Evolutionary conservation across 2,888 invertebrate genomes (phyloP), one percentile per base, ranked within the genome.

Genomic region (Liodrosophila aerea): DNA sequence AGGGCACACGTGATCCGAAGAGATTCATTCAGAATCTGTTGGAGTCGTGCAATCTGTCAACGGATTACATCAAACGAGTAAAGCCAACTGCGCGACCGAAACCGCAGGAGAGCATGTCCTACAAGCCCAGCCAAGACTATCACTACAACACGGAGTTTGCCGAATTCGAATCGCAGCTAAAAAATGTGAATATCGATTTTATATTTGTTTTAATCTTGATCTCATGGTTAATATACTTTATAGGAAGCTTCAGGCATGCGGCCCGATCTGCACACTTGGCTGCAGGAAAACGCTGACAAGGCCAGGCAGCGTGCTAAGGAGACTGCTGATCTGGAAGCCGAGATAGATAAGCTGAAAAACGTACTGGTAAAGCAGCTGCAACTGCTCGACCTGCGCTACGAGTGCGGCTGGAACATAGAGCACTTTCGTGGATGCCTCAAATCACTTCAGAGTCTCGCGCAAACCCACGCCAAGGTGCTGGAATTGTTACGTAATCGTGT

Each of bases 381-480:
- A 27, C 85, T 95, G 9, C 91, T 90, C 31, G 92, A 93, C 66
- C 91, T 95, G 2, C 89, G 92, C 16, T 96, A 96, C 92, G 96
- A 96, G 76, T 95, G 94, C 82, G 96, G 96, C 7, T 96, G 96
- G 96, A 96, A 96, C 85, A 93, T 95, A 56, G 94, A 95, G 75
- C 97, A 97, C 87, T 97, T 96, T 83, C 92, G 96, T 77, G 97
- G 97, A n/a, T 97, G 97, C 82, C 91, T 98, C 2, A 94, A 95
- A 83, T 96, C 97, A 66, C 93, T 98, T 37, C 93, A 93, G 64
- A 93, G 95, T 1, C 90, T 98, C 39, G 92, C 94, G 0, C 91
- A 93, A 39, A 94, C 97, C 82, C 95, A 97, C 90, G 92, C 94
- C 0, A 91, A 93, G 47, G 91, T 92, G 60, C 94, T 96, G 93